Evolutionary conservation across 2,888 invertebrate species (phyloP).

Genomic region (Synanthedon formicaeformis): DNA sequence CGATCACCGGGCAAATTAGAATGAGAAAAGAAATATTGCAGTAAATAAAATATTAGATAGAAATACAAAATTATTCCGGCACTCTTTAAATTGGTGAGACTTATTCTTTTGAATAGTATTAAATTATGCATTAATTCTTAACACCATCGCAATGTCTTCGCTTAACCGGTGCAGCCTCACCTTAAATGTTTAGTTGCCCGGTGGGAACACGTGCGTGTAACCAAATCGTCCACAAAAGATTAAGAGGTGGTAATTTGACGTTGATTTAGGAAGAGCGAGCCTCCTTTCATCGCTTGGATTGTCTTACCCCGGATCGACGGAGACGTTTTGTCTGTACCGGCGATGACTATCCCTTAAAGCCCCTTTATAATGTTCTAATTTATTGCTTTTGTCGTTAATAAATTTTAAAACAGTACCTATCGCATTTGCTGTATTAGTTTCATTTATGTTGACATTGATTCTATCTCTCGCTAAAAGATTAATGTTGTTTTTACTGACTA

Average conservation of each 20-base stretch:
- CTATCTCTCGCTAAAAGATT: not conserved
- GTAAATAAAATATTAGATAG: too few species aligned
- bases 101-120: too few species aligned
- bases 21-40: too few species aligned
- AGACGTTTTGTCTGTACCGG: slow-evolving; percentile 37
- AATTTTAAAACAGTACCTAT: slow-evolving; percentile 14
- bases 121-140: too few species aligned
- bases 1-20: too few species aligned
- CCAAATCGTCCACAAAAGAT: slow-evolving; percentile 62
- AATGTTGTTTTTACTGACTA: not conserved
- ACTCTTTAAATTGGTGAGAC: too few species aligned
- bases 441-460: slow-evolving; percentile 14
- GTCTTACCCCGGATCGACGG: slow-evolving; percentile 43
- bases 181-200: slow-evolving; percentile 22
- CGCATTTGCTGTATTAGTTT: slow-evolving; percentile 9
- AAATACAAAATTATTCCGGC: too few species aligned
- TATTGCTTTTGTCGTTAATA: slow-evolving; percentile 39
- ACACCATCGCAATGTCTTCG: too few species aligned
- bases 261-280: slow-evolving; percentile 59
- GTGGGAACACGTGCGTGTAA: slow-evolving; percentile 58
- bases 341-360: slow-evolving; percentile 21
- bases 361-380: slow-evolving; percentile 36
- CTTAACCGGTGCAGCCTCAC: too few species aligned
- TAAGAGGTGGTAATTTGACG: slow-evolving; percentile 69
- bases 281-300: slow-evolving; percentile 53